Evolutionary conservation across 2,888 invertebrate species (phyloP).

Genomic region (Scotopteryx bipunctaria): DNA sequence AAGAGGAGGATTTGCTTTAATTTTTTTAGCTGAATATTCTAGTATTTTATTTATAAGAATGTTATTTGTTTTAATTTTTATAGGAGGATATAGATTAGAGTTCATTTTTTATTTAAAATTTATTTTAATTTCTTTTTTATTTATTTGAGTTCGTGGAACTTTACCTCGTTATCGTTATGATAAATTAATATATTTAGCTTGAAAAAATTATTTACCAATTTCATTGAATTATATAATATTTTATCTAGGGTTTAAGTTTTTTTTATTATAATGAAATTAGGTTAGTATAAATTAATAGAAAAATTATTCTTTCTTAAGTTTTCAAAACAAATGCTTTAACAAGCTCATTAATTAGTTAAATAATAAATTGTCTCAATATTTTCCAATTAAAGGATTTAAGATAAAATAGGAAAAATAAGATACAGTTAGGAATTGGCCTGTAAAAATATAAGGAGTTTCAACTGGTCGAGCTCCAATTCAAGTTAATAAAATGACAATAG

Average conservation of each 20-base stretch:
- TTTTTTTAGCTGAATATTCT: slow-evolving; percentile 88
- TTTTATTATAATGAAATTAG: slow-evolving; percentile 66
- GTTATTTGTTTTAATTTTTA: slow-evolving; percentile 83
- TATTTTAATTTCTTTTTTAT: slow-evolving; percentile 82
- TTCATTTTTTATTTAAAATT: slow-evolving; percentile 82
- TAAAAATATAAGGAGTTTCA: slow-evolving; percentile 85
- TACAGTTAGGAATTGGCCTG: slow-evolving; percentile 84
- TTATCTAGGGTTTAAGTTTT: slow-evolving; percentile 80
- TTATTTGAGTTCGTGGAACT: slow-evolving; percentile 86
- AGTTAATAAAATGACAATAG: slow-evolving; percentile 84
- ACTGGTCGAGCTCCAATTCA: slow-evolving; percentile 89
- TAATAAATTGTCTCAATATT: slow-evolving; percentile 80
- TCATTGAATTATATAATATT: slow-evolving; percentile 85
- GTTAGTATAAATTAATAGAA: slow-evolving; percentile 84
- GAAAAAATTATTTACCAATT: slow-evolving; percentile 85
- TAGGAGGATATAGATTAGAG: slow-evolving; percentile 75
- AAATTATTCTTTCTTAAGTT: slow-evolving; percentile 85
- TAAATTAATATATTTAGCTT: slow-evolving; percentile 87
- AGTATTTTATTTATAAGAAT: slow-evolving; percentile 88
- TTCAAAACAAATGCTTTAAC: slow-evolving; percentile 87
- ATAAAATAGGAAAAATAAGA: slow-evolving; percentile 84
- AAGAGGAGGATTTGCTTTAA: slow-evolving; percentile 87
- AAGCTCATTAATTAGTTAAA: slow-evolving; percentile 85
- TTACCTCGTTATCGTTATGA: slow-evolving; percentile 90
- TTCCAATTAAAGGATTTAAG: slow-evolving; percentile 75